phyloP scores from a whole-genome alignment of 53 echinoderm and acorn worm species.

The Luidia sarsii region DNA sequence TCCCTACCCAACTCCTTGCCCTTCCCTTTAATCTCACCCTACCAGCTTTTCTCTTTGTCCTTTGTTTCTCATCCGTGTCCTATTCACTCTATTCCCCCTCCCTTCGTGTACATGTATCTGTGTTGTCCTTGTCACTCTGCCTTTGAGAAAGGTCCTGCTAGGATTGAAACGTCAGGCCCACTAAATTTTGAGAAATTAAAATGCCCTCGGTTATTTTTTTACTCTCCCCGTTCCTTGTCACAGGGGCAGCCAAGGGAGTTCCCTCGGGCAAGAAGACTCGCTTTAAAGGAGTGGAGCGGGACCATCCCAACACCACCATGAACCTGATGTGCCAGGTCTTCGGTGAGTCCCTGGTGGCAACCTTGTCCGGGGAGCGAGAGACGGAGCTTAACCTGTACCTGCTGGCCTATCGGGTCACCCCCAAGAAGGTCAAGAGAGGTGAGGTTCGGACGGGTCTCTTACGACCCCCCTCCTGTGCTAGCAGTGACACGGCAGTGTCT shows the following conservation, averaged over 20 bases:
- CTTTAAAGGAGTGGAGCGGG: slow-evolving; percentile 60
- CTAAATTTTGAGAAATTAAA: no score
- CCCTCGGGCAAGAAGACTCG: slow-evolving; percentile 54
- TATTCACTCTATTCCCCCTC: no score
- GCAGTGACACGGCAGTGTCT: no score
- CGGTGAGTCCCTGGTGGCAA: slow-evolving; percentile 55
- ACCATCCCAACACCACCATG: slow-evolving; percentile 69
- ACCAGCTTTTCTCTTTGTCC: no score
- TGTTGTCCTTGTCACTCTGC: no score
- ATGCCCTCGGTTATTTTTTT: no score
- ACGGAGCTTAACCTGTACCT: slow-evolving; percentile 57
- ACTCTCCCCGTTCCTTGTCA: not conserved
- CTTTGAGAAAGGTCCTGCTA: no score
- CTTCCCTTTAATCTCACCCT: no score
- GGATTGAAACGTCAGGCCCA: no score
- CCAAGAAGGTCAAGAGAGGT: slow-evolving; percentile 62
- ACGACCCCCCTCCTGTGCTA: not conserved
- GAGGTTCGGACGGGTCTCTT: not conserved
- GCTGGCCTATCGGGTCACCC: slow-evolving; percentile 45
- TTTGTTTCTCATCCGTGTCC: no score
- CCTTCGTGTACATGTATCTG: no score
- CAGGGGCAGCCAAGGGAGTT: slow-evolving; percentile 44
- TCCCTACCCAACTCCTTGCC: no score
- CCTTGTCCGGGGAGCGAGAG: slow-evolving; percentile 59
- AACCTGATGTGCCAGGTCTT: slow-evolving; percentile 71